A percentile compares a stretch with the other conserved stretches of the same genome.
Evolutionary conservation across 2,797 vertebrate genomes (phyloP).

Genomic region (Mus minutoides): DNA sequence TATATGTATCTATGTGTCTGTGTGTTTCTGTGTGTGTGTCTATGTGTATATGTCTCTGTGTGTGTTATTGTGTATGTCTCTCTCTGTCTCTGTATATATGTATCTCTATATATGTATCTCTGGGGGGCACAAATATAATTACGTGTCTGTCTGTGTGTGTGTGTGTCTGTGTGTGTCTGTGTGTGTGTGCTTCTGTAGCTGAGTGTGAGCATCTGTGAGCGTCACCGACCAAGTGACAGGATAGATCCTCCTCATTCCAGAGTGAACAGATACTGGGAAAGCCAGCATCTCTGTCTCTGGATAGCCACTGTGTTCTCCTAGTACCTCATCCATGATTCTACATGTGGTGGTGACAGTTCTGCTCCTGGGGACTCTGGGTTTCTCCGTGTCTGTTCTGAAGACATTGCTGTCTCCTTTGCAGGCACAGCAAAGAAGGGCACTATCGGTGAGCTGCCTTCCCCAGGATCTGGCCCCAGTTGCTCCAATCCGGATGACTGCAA

Average conservation of each 20-base stretch:
- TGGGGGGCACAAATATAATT: not conserved
- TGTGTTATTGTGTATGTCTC: no score
- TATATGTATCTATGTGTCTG: not conserved
- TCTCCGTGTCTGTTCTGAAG: not conserved
- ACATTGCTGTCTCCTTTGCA: conserved; percentile 46
- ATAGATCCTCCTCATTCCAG: not conserved
- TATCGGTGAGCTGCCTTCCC: conserved; percentile 73
- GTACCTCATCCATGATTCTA: rapidly evolving
- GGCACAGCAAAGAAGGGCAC: conserved; percentile 81
- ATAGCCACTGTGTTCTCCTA: rapidly evolving
- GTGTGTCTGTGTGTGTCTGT: not conserved
- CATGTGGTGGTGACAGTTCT: not conserved
- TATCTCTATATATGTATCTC: not conserved
- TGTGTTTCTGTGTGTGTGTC: no score
- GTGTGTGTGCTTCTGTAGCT: not conserved
- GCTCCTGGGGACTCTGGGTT: not conserved
- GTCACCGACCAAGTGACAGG: not conserved
- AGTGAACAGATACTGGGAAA: rapidly evolving
- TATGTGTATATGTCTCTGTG: not conserved
- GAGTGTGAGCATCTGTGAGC: not conserved
- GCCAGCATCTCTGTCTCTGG: not conserved
- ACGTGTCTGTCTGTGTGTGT: not conserved
- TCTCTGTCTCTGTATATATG: not conserved
- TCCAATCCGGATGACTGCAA: conserved; percentile 75
- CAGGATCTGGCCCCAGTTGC: conserved; percentile 70